Base-by-base conservation (phyloP, 2,113 vertebrate genomes). In the Podiceps cristatus region DNA sequence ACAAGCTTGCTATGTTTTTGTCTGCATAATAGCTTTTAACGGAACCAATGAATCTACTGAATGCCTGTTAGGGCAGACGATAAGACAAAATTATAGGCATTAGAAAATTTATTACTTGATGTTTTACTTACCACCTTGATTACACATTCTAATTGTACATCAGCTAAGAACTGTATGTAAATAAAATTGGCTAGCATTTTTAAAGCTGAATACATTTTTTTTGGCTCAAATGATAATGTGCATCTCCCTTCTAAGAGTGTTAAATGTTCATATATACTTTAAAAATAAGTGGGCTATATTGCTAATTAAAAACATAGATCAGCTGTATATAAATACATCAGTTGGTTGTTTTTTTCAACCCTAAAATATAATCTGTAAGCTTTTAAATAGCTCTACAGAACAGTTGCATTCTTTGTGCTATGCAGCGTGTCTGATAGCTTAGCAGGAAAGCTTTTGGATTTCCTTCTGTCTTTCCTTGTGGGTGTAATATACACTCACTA, bases 331-430 rank as follows among this genome's bases (percentile, higher is more conserved):
- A 85, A 56, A 49, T 86, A 56, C 5, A 6, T 72, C 14, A 24
- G 13, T 19, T 67, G 15, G 5, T 28, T n/a, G 25, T 5, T 29
- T 35, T 55, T 18, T 11, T 5, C 2, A 3, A 1, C 3, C 6
- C 11, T 10, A 18, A 77, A 75, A 50, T 50, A 10, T 35, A n/a
- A 45, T 67, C n/a, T 87, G 0, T 40, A 77, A 45, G 17, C n/a
- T 80, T 76, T 67, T 59, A 33, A 73, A 12, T 45, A 81, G 23
- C 35, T 66, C 6, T 55, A 4, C 9, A 37, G 25, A 76, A 25
- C 27, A 60, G 0, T 37, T 72, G 24, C 17, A 7, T 72, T 75
- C 3, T 90, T 58, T 72, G 7, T 93, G 63, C 44, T 42, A 2
- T 71, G 25, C 25, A 88, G 40, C 49, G 9, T 33, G 15, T 53